Base-by-base conservation (phyloP, 1,140 invertebrate genomes). In the Drosophila hydei region DNA sequence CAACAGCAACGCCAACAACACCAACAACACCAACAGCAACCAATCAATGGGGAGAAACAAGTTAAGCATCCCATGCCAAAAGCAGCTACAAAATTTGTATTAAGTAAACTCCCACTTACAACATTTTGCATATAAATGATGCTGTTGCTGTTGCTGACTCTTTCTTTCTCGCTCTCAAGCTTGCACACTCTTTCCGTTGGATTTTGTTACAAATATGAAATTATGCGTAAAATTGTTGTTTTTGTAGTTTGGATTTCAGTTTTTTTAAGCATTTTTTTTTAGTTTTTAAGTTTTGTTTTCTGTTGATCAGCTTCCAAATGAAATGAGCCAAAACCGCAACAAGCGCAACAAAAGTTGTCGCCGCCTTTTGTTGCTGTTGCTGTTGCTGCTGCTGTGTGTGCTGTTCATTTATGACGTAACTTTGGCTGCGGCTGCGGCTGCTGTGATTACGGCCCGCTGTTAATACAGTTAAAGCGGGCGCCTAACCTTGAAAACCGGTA, bases 401-500 rank as follows among this genome's bases (percentile, higher is more conserved):
- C 73, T 71, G 71, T 81, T 73, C 75, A 61, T 63, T 81, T 80
- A 84, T 84, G 79, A 84, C 79, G 79, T 84, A 84, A 84, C 80
- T 80, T 64, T 65, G 67, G 79, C 64, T 72, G 62, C 54, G 61
- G 61, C 75, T 63, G 56, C 62, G 62, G 76, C 80, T 70, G 81
- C 80, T 87, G 81, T 87, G 80, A 85, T 87, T 87, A 77, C 80
- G 81, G 72, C 74, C 78, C 77, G 77, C 74, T 87, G 78, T 85
- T 85, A 85, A 85, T 85, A 87, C 81, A 87, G 80, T 89, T 89
- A 89, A 90, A 89, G 77, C 80, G 30, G 72, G 68, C 18, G 75
- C 75, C 81, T 90, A 90, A 90, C 87, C 87, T 90, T 90, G 87
- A 90, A 90, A 90, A 90, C 87, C 87, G 87, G 87, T 90, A 90